A percentile compares a stretch with the other conserved stretches of the same genome.
Evolutionary conservation across 2,113 vertebrate species (phyloP).

Genomic region (Saccopteryx bilineata): DNA sequence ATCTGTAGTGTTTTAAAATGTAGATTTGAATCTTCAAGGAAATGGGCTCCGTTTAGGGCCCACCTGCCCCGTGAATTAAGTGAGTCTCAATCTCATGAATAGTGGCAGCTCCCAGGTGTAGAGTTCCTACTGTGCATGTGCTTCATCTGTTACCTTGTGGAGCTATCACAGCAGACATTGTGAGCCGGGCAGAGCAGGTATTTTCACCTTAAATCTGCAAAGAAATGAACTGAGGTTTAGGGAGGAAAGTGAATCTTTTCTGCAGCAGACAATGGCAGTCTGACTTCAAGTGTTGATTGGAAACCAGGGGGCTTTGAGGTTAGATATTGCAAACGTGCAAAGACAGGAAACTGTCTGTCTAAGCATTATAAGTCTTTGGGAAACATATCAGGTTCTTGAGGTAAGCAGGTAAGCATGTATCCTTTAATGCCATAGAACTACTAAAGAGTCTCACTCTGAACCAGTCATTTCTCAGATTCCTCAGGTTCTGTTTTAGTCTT

Average conservation of each 20-base stretch:
- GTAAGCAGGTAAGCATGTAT: neutral
- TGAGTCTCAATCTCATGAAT: neutral
- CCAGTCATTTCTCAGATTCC: neutral
- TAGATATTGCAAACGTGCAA: neutral
- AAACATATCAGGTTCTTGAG: neutral
- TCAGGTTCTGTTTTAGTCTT: neutral
- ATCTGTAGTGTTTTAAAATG: slow-evolving; percentile 8
- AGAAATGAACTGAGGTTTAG: neutral
- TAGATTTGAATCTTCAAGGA: slow-evolving; percentile 44
- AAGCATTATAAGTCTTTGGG: neutral
- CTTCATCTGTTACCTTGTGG: neutral
- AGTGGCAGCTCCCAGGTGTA: neutral
- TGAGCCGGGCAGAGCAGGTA: neutral
- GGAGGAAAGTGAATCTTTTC: neutral
- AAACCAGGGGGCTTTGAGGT: slow-evolving; percentile 26
- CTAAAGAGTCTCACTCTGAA: neutral
- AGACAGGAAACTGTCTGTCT: neutral
- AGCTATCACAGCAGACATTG: neutral
- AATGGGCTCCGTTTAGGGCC: neutral
- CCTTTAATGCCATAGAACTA: neutral
- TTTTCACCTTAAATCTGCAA: neutral
- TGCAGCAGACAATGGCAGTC: neutral
- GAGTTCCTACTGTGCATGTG: neutral
- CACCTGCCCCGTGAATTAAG: neutral
- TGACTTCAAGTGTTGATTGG: neutral